Percentiles rank a stretch among this genome's conserved stretches.
phyloP scores from a whole-genome alignment of 2,888 invertebrate species.

The Brachynemurus nebulosus region DNA sequence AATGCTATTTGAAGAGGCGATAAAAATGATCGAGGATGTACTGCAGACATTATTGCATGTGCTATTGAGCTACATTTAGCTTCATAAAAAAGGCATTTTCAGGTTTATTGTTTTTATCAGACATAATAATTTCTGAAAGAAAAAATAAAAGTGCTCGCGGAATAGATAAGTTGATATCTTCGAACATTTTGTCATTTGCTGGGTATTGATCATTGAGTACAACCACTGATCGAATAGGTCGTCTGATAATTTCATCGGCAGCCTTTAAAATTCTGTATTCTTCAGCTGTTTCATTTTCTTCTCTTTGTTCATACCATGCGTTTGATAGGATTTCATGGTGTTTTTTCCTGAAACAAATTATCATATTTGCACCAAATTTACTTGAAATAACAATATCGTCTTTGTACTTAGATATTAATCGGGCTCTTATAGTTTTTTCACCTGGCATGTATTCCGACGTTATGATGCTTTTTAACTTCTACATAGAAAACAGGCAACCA shows the following conservation, averaged over 20 bases:
- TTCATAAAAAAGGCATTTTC: neutral
- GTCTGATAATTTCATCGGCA: neutral
- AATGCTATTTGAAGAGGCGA: neutral
- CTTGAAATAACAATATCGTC: constrained; percentile 8
- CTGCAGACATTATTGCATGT: neutral
- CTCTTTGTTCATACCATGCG: neutral
- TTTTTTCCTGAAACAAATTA: constrained; percentile 1
- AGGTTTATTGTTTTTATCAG: neutral
- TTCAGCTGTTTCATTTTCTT: neutral
- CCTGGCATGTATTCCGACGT: neutral
- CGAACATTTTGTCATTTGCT: neutral
- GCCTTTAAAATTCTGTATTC: constrained; percentile 2
- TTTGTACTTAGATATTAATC: neutral
- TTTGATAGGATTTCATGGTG: neutral
- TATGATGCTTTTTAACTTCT: neutral
- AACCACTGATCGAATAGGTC: neutral
- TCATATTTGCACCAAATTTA: neutral
- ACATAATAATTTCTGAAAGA: neutral
- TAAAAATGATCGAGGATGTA: neutral
- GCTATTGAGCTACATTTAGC: neutral
- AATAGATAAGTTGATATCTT: neutral
- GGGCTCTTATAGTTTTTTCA: neutral
- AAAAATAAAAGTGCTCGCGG: neutral
- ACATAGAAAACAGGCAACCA: neutral
- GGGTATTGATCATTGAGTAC: neutral